Conservation (phyloP, 2,113 vertebrate genomes). For the Brachyhypopomus occidentalis region DNA sequence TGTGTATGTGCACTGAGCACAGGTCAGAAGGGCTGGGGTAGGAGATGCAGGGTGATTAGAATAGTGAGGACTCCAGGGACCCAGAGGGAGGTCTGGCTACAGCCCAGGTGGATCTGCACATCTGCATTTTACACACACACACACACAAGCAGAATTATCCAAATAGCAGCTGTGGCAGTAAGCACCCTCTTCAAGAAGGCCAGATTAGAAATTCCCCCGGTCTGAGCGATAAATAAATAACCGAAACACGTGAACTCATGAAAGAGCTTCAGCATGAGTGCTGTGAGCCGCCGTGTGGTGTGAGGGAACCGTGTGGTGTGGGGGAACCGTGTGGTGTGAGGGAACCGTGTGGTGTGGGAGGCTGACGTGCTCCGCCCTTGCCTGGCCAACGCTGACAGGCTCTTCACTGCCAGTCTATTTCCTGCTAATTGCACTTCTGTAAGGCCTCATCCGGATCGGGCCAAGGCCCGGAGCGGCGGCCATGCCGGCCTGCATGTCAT, state of each 20-base stretch:
- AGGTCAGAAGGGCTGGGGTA: slow-evolving; percentile 26
- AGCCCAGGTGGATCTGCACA: slow-evolving; percentile 50
- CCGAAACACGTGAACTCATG: neutral
- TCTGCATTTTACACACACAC: slow-evolving; percentile 43
- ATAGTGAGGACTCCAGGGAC: slow-evolving; percentile 29
- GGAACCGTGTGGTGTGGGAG: neutral
- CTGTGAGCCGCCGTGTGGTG: neutral
- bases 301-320: neutral
- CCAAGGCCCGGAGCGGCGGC: slow-evolving; percentile 2
- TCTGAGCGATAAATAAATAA: too few relatives aligned
- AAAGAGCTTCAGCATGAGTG: neutral
- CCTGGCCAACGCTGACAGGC: neutral
- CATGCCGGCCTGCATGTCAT: slow-evolving; percentile 26
- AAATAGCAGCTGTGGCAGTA: neutral
- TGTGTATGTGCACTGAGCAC: slow-evolving; percentile 27
- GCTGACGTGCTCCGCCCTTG: too few relatives aligned
- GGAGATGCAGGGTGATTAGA: slow-evolving; percentile 27
- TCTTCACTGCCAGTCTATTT: neutral
- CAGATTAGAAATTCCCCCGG: too few relatives aligned
- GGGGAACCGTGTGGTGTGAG: neutral
- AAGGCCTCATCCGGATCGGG: neutral
- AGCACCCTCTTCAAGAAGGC: too few relatives aligned
- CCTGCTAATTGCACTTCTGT: neutral
- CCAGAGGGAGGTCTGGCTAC: slow-evolving; percentile 37
- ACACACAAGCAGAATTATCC: neutral